Conservation (phyloP, 2,888 invertebrate genomes). For the Hartigia nigra region DNA sequence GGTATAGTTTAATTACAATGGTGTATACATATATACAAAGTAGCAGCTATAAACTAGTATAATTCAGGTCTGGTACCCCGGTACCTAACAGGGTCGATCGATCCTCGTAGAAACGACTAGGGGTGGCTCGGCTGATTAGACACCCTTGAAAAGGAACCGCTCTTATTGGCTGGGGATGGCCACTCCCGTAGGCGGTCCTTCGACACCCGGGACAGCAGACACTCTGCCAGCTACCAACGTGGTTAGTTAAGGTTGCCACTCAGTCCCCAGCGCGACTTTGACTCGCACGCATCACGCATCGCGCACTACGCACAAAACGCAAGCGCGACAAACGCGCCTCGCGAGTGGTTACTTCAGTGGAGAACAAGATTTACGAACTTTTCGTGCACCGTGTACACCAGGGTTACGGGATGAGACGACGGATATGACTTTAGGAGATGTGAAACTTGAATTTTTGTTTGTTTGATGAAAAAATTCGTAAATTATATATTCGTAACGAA, state of each 20-base stretch:
- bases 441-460: neutral
- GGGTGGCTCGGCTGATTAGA: conserved; percentile 32
- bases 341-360: conserved; percentile 9
- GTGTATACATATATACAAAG: neutral
- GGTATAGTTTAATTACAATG: neutral
- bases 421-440: neutral
- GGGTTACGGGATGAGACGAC: neutral
- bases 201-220: conserved; percentile 27
- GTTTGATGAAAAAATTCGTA: neutral
- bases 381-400: neutral
- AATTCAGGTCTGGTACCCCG: neutral
- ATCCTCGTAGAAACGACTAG: conserved; percentile 17
- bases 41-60: neutral
- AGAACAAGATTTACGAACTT: neutral
- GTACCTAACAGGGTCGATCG: conserved; percentile 5
- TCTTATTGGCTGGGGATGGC: conserved; percentile 51
- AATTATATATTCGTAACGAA: neutral
- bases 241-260: conserved; percentile 34
- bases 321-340: conserved; percentile 14
- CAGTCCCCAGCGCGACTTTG: conserved; percentile 58
- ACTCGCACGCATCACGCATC: conserved; percentile 36
- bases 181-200: conserved; percentile 56
- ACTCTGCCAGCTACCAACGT: conserved; percentile 34
- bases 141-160: conserved; percentile 38
- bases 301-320: conserved; percentile 40